These are phyloP conservation scores for Microctenopoma steveboyesi DNA, from an alignment of 2,797 vertebrate genomes.

Conservation along the genomic window DNA sequence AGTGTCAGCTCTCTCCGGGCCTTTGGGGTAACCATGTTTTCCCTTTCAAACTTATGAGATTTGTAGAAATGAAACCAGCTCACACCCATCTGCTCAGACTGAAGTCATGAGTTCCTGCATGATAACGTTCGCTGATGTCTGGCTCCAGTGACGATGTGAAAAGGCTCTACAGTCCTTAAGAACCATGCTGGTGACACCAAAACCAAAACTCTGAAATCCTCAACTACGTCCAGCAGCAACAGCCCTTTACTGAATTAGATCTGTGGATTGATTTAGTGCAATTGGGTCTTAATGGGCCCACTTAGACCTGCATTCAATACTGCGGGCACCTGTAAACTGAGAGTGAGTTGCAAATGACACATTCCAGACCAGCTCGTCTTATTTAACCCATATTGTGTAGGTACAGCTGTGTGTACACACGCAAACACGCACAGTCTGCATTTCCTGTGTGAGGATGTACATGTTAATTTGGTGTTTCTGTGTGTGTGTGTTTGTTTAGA, in stretches of 20 bases:
- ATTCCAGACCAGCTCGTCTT: constrained; percentile 49
- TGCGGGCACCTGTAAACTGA: constrained; percentile 70
- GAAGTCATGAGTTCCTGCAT: not conserved
- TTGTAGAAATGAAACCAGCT: not conserved
- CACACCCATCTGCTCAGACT: not conserved
- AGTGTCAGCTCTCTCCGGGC: not conserved
- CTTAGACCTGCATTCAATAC: constrained; percentile 63
- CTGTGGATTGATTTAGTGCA: constrained; percentile 70
- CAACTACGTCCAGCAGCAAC: constrained; percentile 35
- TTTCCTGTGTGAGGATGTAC: constrained; percentile 21
- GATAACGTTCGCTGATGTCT: not conserved
- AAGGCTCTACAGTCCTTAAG: not conserved
- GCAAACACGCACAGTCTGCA: constrained; percentile 13
- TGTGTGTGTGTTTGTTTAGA: constrained; percentile 60
- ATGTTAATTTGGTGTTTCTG: constrained; percentile 55
- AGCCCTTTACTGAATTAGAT: constrained; percentile 61
- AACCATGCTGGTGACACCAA: not conserved
- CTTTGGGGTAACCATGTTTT: not conserved
- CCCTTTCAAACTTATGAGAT: not conserved
- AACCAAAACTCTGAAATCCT: constrained; percentile 33
- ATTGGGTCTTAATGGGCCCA: constrained; percentile 71
- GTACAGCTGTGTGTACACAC: constrained; percentile 10
- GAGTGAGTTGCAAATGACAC: constrained; percentile 63
- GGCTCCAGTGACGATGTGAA: not conserved
- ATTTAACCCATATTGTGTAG: constrained; percentile 45